A percentile compares a stretch with the other conserved stretches of the same genome.
Evolutionary conservation across 1,140 invertebrate genomes (phyloP).

Genomic region (Scaptomyza hsui): DNA sequence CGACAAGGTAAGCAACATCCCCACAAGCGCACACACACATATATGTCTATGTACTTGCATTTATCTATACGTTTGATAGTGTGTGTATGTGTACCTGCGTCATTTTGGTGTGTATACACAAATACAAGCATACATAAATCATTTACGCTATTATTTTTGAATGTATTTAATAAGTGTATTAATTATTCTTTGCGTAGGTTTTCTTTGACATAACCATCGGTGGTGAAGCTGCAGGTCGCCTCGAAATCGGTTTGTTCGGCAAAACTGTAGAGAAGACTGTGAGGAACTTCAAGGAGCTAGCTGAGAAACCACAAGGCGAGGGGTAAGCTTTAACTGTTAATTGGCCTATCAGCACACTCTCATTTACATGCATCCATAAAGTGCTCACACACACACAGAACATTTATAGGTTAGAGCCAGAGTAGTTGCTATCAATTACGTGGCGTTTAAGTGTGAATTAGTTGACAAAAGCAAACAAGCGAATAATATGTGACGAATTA

Average conservation of each 20-base stretch:
- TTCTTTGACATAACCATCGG: conserved; percentile 97
- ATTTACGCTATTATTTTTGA: conserved; percentile 35
- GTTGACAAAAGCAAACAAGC: conserved; percentile 39
- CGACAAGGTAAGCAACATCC: conserved; percentile 86
- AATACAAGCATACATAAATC: conserved; percentile 54
- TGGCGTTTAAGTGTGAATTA: conserved; percentile 59
- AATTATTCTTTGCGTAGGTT: conserved; percentile 87
- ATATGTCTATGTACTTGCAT: conserved; percentile 8
- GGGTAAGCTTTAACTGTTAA: conserved; percentile 84
- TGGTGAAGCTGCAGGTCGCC: conserved; percentile 89
- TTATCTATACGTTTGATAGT: conserved; percentile 19
- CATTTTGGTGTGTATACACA: conserved; percentile 37
- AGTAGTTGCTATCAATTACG: conserved; percentile 64
- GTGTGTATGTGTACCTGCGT: conserved; percentile 39
- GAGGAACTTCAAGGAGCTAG: conserved; percentile 95
- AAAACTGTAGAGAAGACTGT: conserved; percentile 98
- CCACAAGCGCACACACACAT: conserved; percentile 13
- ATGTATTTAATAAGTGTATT: conserved; percentile 29
- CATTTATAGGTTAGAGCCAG: conserved; percentile 66
- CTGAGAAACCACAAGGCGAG: conserved; percentile 90
- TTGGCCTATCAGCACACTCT: conserved; percentile 23
- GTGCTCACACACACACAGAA: neutral
- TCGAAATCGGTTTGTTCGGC: conserved; percentile 97
- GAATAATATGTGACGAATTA: conserved; percentile 20
- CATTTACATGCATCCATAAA: conserved; percentile 9